Conservation (phyloP, 2,797 vertebrate genomes). For the Tapirus indicus region DNA sequence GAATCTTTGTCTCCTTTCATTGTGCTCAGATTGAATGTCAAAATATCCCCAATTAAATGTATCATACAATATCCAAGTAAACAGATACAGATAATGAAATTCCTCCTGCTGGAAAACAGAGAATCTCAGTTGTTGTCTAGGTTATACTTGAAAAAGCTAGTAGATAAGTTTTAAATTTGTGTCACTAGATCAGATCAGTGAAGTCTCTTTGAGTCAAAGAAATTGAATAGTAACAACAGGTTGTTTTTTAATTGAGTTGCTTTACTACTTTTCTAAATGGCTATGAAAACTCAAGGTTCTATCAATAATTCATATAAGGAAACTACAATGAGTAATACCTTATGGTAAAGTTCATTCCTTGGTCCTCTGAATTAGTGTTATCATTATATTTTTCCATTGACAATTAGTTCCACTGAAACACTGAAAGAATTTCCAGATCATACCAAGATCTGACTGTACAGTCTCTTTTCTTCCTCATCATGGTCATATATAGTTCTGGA, state of each 20-base stretch:
- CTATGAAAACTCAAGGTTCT: not conserved
- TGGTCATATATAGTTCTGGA: not conserved
- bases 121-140: not conserved
- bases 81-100: not conserved
- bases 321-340: not conserved
- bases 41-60: not conserved
- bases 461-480: not conserved
- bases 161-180: not conserved
- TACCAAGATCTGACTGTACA: not conserved
- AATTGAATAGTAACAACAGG: not conserved
- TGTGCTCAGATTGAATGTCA: constrained; percentile 19
- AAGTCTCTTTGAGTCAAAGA: not conserved
- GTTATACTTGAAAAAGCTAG: not conserved
- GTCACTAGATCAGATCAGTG: not conserved
- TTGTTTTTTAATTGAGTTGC: not conserved
- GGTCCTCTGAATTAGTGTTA: not conserved
- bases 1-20: not conserved
- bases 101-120: not conserved
- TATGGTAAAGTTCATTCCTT: not conserved
- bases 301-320: not conserved
- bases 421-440: not conserved
- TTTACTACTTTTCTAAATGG: not conserved
- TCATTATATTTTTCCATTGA: not conserved
- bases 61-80: not conserved
- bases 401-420: not conserved